phyloP scores from a whole-genome alignment of 2,797 vertebrate genomes.

The Paguma larvata region DNA sequence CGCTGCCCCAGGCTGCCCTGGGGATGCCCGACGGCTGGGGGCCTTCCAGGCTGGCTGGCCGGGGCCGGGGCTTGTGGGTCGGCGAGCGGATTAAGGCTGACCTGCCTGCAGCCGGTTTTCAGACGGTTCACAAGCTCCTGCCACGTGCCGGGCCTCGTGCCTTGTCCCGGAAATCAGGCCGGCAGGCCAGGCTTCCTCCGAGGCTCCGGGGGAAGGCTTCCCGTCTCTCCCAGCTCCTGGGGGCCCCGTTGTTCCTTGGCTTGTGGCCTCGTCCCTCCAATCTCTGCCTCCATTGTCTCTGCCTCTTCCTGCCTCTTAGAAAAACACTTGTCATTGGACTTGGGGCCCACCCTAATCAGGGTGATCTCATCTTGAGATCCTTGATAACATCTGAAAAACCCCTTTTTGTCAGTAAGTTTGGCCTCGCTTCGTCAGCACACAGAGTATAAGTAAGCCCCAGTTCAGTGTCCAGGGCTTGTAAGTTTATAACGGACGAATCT shows the following conservation, averaged over 20 bases:
- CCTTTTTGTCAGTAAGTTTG: not conserved
- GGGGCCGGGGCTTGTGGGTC: no score
- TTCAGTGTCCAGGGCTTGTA: not conserved
- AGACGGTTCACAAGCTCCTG: not conserved
- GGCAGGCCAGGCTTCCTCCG: fast-evolving
- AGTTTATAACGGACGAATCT: no score
- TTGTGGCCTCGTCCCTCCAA: no score
- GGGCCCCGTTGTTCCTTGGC: not conserved
- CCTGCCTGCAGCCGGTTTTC: not conserved
- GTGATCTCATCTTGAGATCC: not conserved
- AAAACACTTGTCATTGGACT: not conserved
- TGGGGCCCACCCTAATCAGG: not conserved
- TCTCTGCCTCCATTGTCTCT: not conserved
- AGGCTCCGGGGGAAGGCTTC: not conserved
- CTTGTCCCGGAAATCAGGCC: not conserved
- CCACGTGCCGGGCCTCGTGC: not conserved
- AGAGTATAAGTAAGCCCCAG: not conserved
- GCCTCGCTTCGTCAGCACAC: no score
- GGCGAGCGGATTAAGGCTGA: not conserved
- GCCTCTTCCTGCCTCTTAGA: not conserved
- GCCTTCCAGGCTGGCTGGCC: no score
- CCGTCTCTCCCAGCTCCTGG: not conserved
- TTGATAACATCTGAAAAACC: not conserved
- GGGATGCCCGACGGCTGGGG: no score
- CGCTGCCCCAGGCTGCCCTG: not conserved